phyloP scores from a whole-genome alignment of 2,113 vertebrate genomes.

The Rhabdornis inornatus region DNA sequence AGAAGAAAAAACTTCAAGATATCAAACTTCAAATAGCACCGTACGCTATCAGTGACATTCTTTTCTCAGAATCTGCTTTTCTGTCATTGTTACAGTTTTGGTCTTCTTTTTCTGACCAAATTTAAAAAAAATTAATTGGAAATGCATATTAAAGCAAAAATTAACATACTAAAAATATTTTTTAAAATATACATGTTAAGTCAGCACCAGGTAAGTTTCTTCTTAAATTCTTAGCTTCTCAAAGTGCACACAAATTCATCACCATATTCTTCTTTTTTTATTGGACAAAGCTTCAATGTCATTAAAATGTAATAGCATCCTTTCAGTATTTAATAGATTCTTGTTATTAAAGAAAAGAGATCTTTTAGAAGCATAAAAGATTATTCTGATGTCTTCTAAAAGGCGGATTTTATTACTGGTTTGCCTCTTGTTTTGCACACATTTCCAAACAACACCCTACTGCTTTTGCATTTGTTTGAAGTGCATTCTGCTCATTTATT shows the following conservation, averaged over 20 bases:
- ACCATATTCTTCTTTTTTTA: background rate
- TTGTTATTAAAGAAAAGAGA: background rate
- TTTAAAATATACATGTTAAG: background rate
- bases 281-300: background rate
- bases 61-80: background rate
- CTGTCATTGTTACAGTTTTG: background rate
- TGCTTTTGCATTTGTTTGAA: background rate
- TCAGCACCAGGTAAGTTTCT: background rate
- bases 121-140: background rate
- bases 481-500: background rate
- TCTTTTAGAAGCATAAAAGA: background rate
- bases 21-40: background rate
- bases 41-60: background rate
- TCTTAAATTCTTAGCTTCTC: background rate
- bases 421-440: background rate
- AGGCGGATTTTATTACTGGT: background rate
- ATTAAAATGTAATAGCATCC: background rate
- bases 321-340: background rate
- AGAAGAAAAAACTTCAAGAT: background rate
- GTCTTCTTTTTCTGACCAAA: background rate
- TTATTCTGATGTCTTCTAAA: background rate
- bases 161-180: background rate
- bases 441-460: background rate
- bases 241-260: background rate
- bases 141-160: background rate